These are phyloP conservation scores for Cotesia chilonis DNA, from an alignment of 1,140 invertebrate genomes.

Conservation along the genomic window DNA sequence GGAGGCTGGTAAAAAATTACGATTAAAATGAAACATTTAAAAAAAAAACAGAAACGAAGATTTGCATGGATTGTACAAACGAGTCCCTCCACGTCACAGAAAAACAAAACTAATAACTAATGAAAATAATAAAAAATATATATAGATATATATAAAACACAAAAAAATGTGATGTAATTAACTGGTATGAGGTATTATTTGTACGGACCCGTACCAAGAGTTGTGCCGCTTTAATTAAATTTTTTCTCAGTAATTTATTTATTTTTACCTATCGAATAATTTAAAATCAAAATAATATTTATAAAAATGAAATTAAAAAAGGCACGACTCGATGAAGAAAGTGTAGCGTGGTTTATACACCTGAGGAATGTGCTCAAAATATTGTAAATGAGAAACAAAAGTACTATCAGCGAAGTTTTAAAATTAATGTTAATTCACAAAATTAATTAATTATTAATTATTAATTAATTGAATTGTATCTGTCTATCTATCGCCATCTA, in stretches of 20 bases:
- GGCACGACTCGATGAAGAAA: slow-evolving; percentile 64
- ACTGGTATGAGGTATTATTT: slow-evolving; percentile 66
- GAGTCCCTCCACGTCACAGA: slow-evolving; percentile 65
- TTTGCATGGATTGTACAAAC: slow-evolving; percentile 66
- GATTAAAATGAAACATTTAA: slow-evolving; percentile 52
- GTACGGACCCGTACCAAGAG: slow-evolving; percentile 65
- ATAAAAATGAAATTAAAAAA: slow-evolving; percentile 32
- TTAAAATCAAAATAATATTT: too few relatives aligned
- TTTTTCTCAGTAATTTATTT: too few relatives aligned
- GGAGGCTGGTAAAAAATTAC: slow-evolving; percentile 54
- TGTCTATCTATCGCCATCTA: slow-evolving; percentile 57
- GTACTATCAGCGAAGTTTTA: slow-evolving; percentile 2
- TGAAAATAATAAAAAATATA: slow-evolving; percentile 29
- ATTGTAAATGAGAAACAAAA: slow-evolving; percentile 58
- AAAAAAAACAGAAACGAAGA: slow-evolving; percentile 57
- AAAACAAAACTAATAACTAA: slow-evolving; percentile 43
- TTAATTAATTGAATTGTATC: slow-evolving; percentile 58
- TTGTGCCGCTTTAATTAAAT: slow-evolving; percentile 52
- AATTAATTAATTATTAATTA: slow-evolving; percentile 45
- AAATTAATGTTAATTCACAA: slow-evolving; percentile 11
- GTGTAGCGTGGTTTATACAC: slow-evolving; percentile 64
- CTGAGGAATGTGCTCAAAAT: slow-evolving; percentile 66
- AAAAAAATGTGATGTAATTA: slow-evolving; percentile 66
- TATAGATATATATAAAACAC: slow-evolving; percentile 52
- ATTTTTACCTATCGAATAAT: too few relatives aligned